Conservation (phyloP, 2,113 vertebrate species). For the Pycnonotus jocosus region DNA sequence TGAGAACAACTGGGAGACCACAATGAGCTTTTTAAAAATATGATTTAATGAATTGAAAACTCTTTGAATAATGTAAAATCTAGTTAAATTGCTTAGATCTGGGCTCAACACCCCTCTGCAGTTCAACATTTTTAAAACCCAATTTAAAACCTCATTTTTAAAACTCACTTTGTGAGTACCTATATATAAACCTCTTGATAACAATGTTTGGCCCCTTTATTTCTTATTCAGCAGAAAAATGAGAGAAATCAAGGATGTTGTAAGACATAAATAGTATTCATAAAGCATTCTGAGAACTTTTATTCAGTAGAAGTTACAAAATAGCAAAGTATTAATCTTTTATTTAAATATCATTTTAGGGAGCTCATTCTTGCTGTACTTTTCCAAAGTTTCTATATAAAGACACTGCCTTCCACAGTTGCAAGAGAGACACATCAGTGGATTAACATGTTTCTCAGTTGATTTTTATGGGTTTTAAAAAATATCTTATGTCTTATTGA, state of each 20-base stretch:
- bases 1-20: neutral
- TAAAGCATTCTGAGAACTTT: neutral
- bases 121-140: neutral
- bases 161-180: neutral
- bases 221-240: neutral
- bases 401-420: neutral
- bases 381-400: neutral
- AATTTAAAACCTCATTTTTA: too few species aligned
- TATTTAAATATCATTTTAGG: neutral
- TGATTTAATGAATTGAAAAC: neutral
- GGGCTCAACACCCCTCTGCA: neutral
- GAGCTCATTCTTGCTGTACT: neutral
- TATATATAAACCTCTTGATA: neutral
- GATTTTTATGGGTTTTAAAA: neutral
- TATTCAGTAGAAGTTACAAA: neutral
- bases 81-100: neutral
- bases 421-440: neutral
- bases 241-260: neutral
- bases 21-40: neutral
- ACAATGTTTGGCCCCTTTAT: neutral
- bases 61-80: neutral
- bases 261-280: neutral
- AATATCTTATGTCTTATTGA: neutral
- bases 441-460: neutral
- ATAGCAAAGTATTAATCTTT: neutral